phyloP scores from a whole-genome alignment of 2,113 vertebrate genomes.

The Taurulus bubalis region DNA sequence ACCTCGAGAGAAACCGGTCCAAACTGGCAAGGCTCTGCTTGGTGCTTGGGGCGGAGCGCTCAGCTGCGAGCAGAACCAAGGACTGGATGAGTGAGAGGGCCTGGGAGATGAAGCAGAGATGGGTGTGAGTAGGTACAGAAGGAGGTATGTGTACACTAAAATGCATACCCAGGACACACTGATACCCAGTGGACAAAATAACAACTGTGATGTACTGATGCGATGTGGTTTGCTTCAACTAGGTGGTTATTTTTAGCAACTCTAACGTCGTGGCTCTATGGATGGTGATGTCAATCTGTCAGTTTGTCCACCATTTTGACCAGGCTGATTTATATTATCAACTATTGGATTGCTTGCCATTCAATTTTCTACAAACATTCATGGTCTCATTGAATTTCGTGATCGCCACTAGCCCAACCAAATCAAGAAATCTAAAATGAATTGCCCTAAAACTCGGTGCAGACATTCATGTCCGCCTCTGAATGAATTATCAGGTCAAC shows the following conservation, averaged over 20 bases:
- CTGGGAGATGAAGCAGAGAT: slow-evolving; percentile 80
- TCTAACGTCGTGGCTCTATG: background rate
- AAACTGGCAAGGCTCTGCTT: slow-evolving; percentile 78
- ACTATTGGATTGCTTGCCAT: background rate
- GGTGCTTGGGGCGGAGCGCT: slow-evolving; percentile 77
- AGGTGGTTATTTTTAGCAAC: background rate
- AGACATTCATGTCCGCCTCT: background rate
- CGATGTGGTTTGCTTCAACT: background rate
- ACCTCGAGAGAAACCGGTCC: slow-evolving; percentile 79
- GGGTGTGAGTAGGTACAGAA: slow-evolving; percentile 51
- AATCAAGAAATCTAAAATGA: background rate
- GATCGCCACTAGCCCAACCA: background rate
- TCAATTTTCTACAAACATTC: background rate
- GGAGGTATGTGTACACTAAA: background rate
- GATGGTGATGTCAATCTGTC: background rate
- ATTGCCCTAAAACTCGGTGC: background rate
- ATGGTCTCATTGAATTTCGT: background rate
- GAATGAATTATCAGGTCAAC: background rate
- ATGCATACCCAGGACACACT: background rate
- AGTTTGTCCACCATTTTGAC: background rate
- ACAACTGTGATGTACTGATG: background rate
- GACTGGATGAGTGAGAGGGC: slow-evolving; percentile 79
- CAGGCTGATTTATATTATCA: background rate
- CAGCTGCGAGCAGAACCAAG: slow-evolving; percentile 61
- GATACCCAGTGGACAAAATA: background rate